These are phyloP conservation scores for Sarcoramphus papa DNA, from an alignment of 2,797 vertebrate genomes.

Conservation along the genomic window DNA sequence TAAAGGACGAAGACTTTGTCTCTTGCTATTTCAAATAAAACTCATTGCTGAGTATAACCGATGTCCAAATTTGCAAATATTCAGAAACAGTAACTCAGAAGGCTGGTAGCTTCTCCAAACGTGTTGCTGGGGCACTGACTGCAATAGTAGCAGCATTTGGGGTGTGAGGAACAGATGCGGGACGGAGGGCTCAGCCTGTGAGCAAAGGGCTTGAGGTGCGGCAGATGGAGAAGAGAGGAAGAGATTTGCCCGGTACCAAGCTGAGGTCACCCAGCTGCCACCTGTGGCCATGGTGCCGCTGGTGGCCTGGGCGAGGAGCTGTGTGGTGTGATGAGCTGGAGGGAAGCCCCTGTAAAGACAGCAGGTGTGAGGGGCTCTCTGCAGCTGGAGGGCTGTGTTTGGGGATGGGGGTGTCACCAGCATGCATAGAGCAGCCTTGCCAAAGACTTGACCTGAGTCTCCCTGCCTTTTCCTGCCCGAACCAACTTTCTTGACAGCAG, in stretches of 20 bases:
- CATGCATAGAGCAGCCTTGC: background rate
- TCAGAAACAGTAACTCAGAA: background rate
- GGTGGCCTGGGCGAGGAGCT: background rate
- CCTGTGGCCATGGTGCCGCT: background rate
- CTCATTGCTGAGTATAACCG: background rate
- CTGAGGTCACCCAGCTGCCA: background rate
- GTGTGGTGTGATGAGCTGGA: background rate
- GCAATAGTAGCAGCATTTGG: background rate
- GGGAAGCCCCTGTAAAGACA: background rate
- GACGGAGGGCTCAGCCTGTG: background rate
- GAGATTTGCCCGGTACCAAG: background rate
- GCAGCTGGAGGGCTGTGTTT: background rate
- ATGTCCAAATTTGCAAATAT: background rate
- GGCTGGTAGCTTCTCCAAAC: background rate
- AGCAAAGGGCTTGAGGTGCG: background rate
- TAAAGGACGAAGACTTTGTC: background rate
- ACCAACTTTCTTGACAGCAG: background rate
- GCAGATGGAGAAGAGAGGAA: background rate
- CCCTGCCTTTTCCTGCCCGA: background rate
- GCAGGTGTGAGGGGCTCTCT: background rate
- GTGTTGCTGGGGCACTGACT: background rate
- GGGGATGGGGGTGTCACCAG: background rate
- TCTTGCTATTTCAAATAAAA: background rate
- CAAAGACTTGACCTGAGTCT: background rate
- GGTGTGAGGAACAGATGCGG: background rate